These are phyloP conservation scores for Volucella zonaria DNA, from an alignment of 2,888 invertebrate species.

Conservation along the genomic window DNA sequence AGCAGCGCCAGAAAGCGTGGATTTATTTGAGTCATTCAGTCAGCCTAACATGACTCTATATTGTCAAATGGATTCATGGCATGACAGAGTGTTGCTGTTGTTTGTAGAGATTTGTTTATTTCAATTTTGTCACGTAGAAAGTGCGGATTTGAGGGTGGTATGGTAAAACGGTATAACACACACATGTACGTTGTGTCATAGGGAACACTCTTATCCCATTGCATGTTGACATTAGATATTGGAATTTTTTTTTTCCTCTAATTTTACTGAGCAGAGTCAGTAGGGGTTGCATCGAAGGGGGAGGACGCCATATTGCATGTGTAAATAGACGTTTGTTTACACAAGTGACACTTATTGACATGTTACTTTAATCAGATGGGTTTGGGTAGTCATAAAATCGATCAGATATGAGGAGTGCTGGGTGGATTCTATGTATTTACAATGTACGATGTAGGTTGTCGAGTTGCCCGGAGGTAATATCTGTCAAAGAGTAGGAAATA, in stretches of 20 bases:
- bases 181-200: constrained; percentile 36
- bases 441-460: not conserved
- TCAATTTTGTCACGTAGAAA: constrained; percentile 14
- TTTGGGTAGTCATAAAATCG: constrained; percentile 54
- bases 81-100: constrained; percentile 28
- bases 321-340: constrained; percentile 58
- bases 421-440: constrained; percentile 5
- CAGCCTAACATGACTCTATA: constrained; percentile 63
- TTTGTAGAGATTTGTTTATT: constrained; percentile 12
- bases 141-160: constrained; percentile 13
- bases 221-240: constrained; percentile 72
- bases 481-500: not conserved
- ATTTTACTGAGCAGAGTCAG: no score
- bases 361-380: constrained; percentile 64
- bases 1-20: constrained; percentile 40
- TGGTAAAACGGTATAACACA: no score
- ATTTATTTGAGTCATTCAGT: constrained; percentile 55
- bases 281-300: not conserved
- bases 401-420: constrained; percentile 33
- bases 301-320: constrained; percentile 32
- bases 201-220: constrained; percentile 37
- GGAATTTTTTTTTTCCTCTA: constrained; percentile 45
- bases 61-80: not conserved
- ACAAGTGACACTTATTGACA: constrained; percentile 64
- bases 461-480: not conserved